Evolutionary conservation across 1,140 invertebrate genomes (phyloP), one percentile per base, ranked within the genome.

Genomic region (Coelopa frigida): DNA sequence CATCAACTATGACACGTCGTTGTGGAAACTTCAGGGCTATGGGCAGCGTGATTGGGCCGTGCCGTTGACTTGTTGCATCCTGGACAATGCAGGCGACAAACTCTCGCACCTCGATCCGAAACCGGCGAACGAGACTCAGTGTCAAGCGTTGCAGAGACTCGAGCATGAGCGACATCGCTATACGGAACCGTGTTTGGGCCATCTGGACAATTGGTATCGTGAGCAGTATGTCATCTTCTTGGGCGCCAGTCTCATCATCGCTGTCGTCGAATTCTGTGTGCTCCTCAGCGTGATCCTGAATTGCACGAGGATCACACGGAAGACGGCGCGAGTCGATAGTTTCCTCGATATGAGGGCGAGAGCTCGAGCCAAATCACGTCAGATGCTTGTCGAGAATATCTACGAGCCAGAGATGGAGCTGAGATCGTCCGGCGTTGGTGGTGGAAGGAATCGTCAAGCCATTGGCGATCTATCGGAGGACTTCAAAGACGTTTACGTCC

Each of bases 1-100:
- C 3, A 75, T 77, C 36, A 89, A 92, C 75, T 92, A 89, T 68
- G 82, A 84, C 50, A 85, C 83, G 44, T 89, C 87, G 1, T 70
- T 81, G 56, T 91, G 87, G 87, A 76, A 83, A 45, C 70, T 87
- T n/a, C 78, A 83, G 53, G 76, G 81, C 53, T 74, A 84, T 27
- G 82, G 85, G 0, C 76, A 82, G 47, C 73, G 78, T 42, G 82
- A 83, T 15, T 72, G 87, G 56, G 72, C 81, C 0, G 84, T 89
- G 12, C 86, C 86, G 18, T 73, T 82, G n/a, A 84, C 81, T 27
- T 91, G 87, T 61, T 91, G 87, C 64, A 68, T 73, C n/a, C 68
- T 84, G 21, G 73, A 79, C 20, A 87, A 89, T 59, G 55, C 70
- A 0, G 64, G 72, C 3, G 71, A 78, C 14, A 59, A 61, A 4